These are phyloP conservation scores for Linnaemya tessellans DNA, from an alignment of 2,888 invertebrate species.

Conservation along the genomic window DNA sequence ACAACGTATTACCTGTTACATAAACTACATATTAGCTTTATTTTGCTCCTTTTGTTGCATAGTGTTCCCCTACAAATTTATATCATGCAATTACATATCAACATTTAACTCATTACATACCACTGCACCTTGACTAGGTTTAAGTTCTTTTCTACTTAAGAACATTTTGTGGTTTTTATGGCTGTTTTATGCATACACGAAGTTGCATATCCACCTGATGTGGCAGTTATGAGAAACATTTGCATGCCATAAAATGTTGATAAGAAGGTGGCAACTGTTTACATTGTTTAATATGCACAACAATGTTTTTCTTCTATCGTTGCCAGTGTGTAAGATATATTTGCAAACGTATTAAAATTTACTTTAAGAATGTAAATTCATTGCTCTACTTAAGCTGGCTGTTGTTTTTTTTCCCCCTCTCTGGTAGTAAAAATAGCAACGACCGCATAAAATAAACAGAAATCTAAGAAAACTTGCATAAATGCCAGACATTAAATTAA, in stretches of 20 bases:
- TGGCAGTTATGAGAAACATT: slow-evolving; percentile 71
- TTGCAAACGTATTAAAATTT: slow-evolving; percentile 41
- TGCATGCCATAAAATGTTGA: slow-evolving; percentile 71
- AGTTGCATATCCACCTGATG: slow-evolving; percentile 69
- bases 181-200: slow-evolving; percentile 65
- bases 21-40: no score
- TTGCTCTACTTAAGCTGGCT: slow-evolving; percentile 19
- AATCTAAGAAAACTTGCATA: background rate
- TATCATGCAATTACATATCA: background rate
- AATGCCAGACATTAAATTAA: no score
- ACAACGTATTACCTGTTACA: no score
- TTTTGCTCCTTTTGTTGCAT: no score
- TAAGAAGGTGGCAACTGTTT: slow-evolving; percentile 72
- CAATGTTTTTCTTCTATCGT: slow-evolving; percentile 42
- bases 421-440: background rate
- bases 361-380: slow-evolving; percentile 29
- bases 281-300: slow-evolving; percentile 71
- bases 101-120: background rate
- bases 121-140: slow-evolving; percentile 7
- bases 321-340: slow-evolving; percentile 33
- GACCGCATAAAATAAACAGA: slow-evolving; percentile 5
- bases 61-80: no score
- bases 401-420: background rate
- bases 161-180: slow-evolving; percentile 63
- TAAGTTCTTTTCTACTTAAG: slow-evolving; percentile 30